phyloP scores from a whole-genome alignment of 2,113 vertebrate species.

The Girardinichthys multiradiatus region DNA sequence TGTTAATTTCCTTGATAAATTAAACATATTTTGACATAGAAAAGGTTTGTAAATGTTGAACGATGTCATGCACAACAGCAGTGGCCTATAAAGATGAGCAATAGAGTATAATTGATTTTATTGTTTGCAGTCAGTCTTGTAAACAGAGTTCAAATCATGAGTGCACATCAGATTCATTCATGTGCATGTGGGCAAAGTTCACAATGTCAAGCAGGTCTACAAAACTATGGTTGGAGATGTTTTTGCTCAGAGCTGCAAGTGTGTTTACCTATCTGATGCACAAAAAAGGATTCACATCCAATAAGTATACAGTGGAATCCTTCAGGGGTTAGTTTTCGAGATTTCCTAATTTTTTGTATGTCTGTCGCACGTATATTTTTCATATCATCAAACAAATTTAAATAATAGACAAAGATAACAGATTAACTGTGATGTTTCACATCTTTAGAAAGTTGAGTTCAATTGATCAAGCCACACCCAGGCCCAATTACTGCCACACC shows the following conservation, averaged over 20 bases:
- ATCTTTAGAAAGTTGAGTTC: too few relatives aligned
- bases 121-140: slow-evolving; percentile 27
- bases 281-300: neutral
- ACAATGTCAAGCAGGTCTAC: slow-evolving; percentile 15
- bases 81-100: slow-evolving; percentile 17
- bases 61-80: neutral
- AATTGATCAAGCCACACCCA: too few relatives aligned
- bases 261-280: neutral
- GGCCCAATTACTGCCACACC: too few relatives aligned
- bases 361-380: too few relatives aligned
- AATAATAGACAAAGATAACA: too few relatives aligned
- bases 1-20: neutral
- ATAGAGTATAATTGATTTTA: slow-evolving; percentile 19
- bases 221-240: neutral
- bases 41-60: neutral
- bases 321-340: too few relatives aligned
- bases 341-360: too few relatives aligned
- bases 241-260: neutral
- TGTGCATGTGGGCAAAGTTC: slow-evolving; percentile 9
- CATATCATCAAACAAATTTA: too few relatives aligned
- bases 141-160: slow-evolving; percentile 19
- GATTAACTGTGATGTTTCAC: too few relatives aligned
- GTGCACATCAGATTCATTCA: slow-evolving; percentile 14
- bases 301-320: neutral
- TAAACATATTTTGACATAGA: neutral